A percentile compares a stretch with the other conserved stretches of the same genome.
These are phyloP conservation scores for Drosophila saltans DNA, from an alignment of 1,140 invertebrate species.

Conservation along the genomic window DNA sequence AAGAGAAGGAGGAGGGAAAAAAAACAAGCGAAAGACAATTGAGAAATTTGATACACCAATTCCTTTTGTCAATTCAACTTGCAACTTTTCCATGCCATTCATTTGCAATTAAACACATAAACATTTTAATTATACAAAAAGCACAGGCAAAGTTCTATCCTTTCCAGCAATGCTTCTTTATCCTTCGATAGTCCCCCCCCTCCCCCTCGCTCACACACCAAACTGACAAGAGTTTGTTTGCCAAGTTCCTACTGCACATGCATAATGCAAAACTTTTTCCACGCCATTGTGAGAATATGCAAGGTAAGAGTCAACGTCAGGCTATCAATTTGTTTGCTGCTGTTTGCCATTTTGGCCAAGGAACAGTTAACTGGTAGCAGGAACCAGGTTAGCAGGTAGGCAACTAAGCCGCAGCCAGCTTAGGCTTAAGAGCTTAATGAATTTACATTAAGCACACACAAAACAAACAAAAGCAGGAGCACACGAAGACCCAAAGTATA, in stretches of 20 bases:
- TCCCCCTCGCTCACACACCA: neutral
- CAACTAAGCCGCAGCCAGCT: slow-evolving; percentile 30
- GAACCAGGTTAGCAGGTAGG: slow-evolving; percentile 22
- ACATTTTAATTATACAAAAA: slow-evolving; percentile 56
- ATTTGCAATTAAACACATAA: slow-evolving; percentile 61
- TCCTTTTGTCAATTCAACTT: slow-evolving; percentile 25
- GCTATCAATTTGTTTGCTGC: slow-evolving; percentile 52
- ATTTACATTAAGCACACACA: slow-evolving; percentile 41
- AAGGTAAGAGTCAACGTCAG: slow-evolving; percentile 51
- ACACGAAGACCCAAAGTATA: neutral
- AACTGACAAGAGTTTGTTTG: slow-evolving; percentile 25
- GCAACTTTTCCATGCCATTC: slow-evolving; percentile 45
- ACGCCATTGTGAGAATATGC: slow-evolving; percentile 48
- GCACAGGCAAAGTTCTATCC: slow-evolving; percentile 36
- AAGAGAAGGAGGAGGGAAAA: neutral
- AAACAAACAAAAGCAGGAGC: slow-evolving; percentile 33
- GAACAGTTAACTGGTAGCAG: neutral
- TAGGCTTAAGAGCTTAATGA: slow-evolving; percentile 46
- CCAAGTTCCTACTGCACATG: slow-evolving; percentile 57
- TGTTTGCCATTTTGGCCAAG: neutral
- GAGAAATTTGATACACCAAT: slow-evolving; percentile 45
- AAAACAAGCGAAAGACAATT: neutral
- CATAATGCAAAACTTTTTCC: slow-evolving; percentile 55
- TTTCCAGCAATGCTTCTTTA: no score
- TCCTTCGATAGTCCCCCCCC: neutral